A percentile compares a stretch with the other conserved stretches of the same genome.
phyloP scores from a whole-genome alignment of 2,113 vertebrate genomes.

The Vidua chalybeata region DNA sequence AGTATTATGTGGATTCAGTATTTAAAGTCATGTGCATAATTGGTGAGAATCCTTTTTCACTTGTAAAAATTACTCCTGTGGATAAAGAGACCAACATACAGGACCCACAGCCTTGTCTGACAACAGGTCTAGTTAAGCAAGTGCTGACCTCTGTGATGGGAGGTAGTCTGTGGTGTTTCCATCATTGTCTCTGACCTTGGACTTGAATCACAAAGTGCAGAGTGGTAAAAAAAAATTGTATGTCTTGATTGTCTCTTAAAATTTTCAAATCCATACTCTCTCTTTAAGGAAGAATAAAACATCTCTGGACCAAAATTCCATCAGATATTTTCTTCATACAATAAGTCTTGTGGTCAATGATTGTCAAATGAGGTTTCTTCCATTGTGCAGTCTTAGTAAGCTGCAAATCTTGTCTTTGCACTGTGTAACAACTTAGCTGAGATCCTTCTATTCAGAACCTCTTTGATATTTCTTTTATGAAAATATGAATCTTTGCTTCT shows the following conservation, averaged over 20 bases:
- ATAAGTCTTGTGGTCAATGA: neutral
- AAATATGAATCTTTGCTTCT: neutral
- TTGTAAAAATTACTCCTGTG: neutral
- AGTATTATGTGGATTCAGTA: neutral
- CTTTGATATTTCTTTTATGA: neutral
- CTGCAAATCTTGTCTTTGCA: neutral
- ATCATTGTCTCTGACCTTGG: neutral
- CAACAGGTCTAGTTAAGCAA: neutral
- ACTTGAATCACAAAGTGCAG: neutral
- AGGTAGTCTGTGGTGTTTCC: neutral
- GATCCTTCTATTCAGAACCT: neutral
- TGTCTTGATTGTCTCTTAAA: neutral
- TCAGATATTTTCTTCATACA: rapidly evolving
- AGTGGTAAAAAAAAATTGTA: neutral
- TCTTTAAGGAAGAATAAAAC: neutral
- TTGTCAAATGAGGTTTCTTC: neutral
- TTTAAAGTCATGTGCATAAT: neutral
- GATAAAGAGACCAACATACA: neutral
- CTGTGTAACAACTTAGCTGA: neutral
- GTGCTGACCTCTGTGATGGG: neutral
- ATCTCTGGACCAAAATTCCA: neutral
- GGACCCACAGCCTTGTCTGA: neutral
- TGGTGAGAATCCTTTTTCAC: neutral
- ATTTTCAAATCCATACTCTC: neutral
- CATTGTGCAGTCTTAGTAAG: neutral